These are phyloP conservation scores for Sigmodon hispidus DNA, from an alignment of 2,113 vertebrate species.

Conservation along the genomic window DNA sequence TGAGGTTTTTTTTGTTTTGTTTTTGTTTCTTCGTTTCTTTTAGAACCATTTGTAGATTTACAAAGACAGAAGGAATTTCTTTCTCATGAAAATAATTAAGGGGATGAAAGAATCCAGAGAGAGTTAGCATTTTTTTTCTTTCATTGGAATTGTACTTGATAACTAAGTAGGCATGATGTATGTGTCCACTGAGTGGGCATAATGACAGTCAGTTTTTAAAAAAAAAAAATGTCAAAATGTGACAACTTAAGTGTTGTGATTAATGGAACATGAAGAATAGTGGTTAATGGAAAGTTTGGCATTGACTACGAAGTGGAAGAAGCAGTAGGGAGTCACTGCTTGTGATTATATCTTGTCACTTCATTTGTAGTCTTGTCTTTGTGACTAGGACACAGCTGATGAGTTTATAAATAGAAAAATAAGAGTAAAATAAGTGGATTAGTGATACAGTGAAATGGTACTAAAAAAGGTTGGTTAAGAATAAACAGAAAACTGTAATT, in stretches of 20 bases:
- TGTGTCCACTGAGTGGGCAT: background rate
- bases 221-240: background rate
- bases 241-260: background rate
- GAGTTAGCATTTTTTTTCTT: slow-evolving; percentile 33
- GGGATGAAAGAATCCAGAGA: background rate
- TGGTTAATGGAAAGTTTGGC: background rate
- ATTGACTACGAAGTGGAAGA: background rate
- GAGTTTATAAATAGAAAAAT: background rate
- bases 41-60: slow-evolving; percentile 12
- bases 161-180: background rate
- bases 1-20: background rate
- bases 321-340: background rate
- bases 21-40: too few species aligned
- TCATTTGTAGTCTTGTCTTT: background rate
- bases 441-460: background rate
- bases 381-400: background rate
- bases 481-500: slow-evolving; percentile 36
- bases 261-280: background rate
- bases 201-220: background rate
- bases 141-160: background rate
- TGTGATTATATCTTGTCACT: background rate
- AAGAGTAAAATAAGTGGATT: background rate
- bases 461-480: background rate
- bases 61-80: background rate
- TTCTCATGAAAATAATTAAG: background rate